Evolutionary conservation across 2,797 vertebrate genomes (phyloP), one percentile per base, ranked within the genome.

Genomic region (Tympanoctomys barrerae): DNA sequence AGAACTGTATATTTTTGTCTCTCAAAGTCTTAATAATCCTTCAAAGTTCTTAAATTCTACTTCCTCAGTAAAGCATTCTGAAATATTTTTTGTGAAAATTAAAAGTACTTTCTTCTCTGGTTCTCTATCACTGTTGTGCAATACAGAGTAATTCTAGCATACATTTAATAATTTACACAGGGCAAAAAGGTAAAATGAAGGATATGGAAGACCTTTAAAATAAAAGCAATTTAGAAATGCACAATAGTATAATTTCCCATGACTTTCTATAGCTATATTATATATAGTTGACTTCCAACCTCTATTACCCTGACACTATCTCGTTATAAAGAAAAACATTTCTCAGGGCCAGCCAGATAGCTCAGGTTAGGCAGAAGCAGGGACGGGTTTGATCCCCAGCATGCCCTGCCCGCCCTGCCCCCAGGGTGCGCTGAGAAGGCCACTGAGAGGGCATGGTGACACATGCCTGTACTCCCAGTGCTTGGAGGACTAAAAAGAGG

Each of bases 191-290:
- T 66, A 33, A 87, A 14, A 66, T 46, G 26, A 16, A 36, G 28
- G 1, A 77, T 66, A 42, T 10, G 14, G 82, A 82, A 82, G 28
- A 12, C 7, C 26, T 81, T 82, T 42, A 87, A 90, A 87, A 77
- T 68, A n/a, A 3, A 77, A 78, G 54, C 36, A 68, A 71, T 36
- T 70, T 79, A 64, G 83, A 52, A 93, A 87, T 68, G 52, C 0
- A 14, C 10, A 78, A 49, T 33, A 75, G 57, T 49, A 33, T 49
- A 86, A 59, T 82, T 68, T 93, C 19, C 31, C 57, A 59, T 81
- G 21, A 66, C 36, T 46, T 94, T 36, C 42, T 31, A 77, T 42
- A 90, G 82, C 68, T 87, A 87, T 87, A 68, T 90, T 90, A 42
- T 39, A 57, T 90, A 42, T 39, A 64, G 4, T 16, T 83, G 31